Conservation (phyloP, 2,797 vertebrate species). For the Naso thynnoides region DNA sequence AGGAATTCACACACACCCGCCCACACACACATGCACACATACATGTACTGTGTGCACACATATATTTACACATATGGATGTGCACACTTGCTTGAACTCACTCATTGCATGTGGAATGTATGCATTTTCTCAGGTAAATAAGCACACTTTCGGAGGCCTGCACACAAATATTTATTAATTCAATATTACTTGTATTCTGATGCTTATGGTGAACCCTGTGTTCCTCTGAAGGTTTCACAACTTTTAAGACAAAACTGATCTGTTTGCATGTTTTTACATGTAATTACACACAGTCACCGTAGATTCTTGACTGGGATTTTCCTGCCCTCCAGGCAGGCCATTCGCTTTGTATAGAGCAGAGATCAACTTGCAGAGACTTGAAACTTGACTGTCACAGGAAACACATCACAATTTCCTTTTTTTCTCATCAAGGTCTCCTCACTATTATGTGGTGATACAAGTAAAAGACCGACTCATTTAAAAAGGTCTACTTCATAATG, state of each 20-base stretch:
- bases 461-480: background rate
- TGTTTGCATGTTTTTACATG: conserved; percentile 29
- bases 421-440: background rate
- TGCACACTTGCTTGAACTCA: background rate
- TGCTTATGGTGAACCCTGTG: background rate
- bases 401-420: background rate
- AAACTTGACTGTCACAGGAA: conserved; percentile 8
- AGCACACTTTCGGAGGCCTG: background rate
- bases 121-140: background rate
- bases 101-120: background rate
- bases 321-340: conserved; percentile 15
- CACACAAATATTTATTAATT: conserved; percentile 10
- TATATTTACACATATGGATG: conserved; percentile 12
- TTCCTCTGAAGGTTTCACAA: conserved; percentile 17
- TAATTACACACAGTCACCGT: conserved; percentile 22
- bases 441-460: conserved; percentile 10
- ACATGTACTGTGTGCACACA: background rate
- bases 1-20: conserved; percentile 49
- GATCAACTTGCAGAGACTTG: conserved; percentile 29
- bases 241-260: conserved; percentile 13
- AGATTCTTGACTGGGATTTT: conserved; percentile 15
- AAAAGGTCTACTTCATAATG: background rate
- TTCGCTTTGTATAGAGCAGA: conserved; percentile 4
- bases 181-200: conserved; percentile 4
- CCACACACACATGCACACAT: conserved; percentile 31